These are phyloP conservation scores for Aphelenchoides bicaudatus DNA, from an alignment of 2,888 invertebrate genomes.

Conservation along the genomic window DNA sequence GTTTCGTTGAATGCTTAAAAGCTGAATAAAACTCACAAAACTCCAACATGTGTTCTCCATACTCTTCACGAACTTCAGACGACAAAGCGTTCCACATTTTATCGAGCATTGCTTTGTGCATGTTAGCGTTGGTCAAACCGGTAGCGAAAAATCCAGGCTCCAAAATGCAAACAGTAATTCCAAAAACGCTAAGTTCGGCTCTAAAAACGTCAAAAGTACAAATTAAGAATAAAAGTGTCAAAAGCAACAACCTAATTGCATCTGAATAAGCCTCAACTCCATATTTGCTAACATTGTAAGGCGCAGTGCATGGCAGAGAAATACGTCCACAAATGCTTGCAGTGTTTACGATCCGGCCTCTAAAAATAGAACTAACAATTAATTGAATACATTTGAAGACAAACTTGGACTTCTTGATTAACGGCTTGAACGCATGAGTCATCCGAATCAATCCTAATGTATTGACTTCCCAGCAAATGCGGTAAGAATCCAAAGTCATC, in stretches of 20 bases:
- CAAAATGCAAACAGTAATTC: constrained; percentile 46
- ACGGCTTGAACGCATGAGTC: constrained; percentile 46
- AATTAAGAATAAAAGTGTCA: neutral
- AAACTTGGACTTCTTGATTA: constrained; percentile 47
- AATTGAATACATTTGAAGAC: neutral
- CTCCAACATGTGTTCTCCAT: constrained; percentile 32
- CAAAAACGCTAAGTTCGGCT: constrained; percentile 27
- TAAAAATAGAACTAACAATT: constrained; percentile 26
- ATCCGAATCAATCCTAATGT: constrained; percentile 58
- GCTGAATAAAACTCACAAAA: neutral
- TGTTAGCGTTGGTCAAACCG: constrained; percentile 23
- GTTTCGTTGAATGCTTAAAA: neutral
- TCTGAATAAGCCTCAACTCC: constrained; percentile 55
- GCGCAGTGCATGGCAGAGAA: constrained; percentile 52
- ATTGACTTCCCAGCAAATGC: constrained; percentile 44
- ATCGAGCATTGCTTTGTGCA: constrained; percentile 15
- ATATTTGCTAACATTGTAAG: constrained; percentile 53
- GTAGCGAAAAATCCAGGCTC: constrained; percentile 59
- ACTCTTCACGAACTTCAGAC: constrained; percentile 29
- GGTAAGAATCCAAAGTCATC: constrained; percentile 56
- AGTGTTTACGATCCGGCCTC: constrained; percentile 62
- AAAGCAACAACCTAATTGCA: constrained; percentile 40
- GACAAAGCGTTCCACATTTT: constrained; percentile 21
- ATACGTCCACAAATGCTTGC: constrained; percentile 62
- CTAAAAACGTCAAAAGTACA: neutral